phyloP scores from a whole-genome alignment of 2,888 invertebrate species.

The Netelia inedita region DNA sequence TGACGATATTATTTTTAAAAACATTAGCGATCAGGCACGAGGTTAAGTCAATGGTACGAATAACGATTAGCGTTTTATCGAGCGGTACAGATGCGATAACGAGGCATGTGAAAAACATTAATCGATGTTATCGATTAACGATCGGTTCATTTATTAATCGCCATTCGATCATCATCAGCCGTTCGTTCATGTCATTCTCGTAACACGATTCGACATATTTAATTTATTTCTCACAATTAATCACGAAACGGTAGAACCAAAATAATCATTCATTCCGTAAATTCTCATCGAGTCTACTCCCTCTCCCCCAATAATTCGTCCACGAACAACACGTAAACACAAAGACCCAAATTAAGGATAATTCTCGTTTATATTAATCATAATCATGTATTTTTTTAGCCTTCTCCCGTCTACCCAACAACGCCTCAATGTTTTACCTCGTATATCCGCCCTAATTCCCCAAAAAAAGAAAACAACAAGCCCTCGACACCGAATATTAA shows the following conservation, averaged over 20 bases:
- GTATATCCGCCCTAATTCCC: no score
- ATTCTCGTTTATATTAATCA: slow-evolving; percentile 39
- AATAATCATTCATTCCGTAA: slow-evolving; percentile 36
- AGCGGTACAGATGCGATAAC: background rate
- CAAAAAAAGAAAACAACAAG: no score
- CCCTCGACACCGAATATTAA: no score
- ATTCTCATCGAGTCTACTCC: slow-evolving; percentile 41
- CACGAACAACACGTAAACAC: background rate
- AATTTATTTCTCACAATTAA: background rate
- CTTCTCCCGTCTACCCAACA: background rate
- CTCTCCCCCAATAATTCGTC: slow-evolving; percentile 47
- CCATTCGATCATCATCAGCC: background rate
- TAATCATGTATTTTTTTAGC: slow-evolving; percentile 27
- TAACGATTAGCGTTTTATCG: background rate
- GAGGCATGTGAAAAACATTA: background rate
- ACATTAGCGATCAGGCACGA: slow-evolving; percentile 26
- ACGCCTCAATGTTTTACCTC: background rate
- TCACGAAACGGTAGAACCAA: background rate
- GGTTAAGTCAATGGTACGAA: background rate
- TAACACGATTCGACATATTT: background rate
- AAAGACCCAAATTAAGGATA: slow-evolving; percentile 25
- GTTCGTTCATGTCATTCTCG: background rate
- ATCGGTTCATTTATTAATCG: background rate
- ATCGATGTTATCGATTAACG: background rate
- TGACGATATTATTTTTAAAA: background rate